phyloP scores from a whole-genome alignment of 2,888 invertebrate species.

The Anodontia alba region DNA sequence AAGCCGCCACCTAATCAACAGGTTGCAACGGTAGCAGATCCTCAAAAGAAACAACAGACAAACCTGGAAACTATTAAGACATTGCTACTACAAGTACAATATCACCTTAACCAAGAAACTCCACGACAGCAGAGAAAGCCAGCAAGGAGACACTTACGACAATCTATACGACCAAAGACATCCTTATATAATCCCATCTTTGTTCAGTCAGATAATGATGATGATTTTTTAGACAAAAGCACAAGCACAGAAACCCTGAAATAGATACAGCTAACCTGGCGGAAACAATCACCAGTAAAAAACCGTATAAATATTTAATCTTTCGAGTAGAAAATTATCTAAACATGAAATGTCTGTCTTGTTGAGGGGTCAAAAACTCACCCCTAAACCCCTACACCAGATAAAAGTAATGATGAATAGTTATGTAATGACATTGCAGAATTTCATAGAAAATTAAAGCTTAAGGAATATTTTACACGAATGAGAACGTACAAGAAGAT shows the following conservation, averaged over 20 bases:
- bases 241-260: neutral
- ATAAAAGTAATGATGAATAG: neutral
- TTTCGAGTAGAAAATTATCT: neutral
- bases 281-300: neutral
- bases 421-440: neutral
- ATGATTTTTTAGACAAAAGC: too few species aligned
- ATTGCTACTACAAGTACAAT: neutral
- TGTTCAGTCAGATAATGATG: too few species aligned
- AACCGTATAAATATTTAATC: neutral
- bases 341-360: constrained; percentile 2
- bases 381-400: constrained; percentile 4
- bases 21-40: neutral
- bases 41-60: neutral
- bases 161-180: neutral
- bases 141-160: neutral
- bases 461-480: too few species aligned
- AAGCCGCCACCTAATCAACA: neutral
- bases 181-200: neutral
- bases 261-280: constrained; percentile 1
- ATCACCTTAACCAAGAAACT: neutral
- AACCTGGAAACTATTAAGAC: neutral
- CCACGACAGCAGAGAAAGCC: neutral
- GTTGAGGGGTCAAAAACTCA: neutral
- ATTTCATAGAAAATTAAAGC: too few species aligned
- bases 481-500: neutral